These are phyloP conservation scores for Diplazon laetatorius DNA, from an alignment of 2,888 invertebrate species.

Conservation along the genomic window DNA sequence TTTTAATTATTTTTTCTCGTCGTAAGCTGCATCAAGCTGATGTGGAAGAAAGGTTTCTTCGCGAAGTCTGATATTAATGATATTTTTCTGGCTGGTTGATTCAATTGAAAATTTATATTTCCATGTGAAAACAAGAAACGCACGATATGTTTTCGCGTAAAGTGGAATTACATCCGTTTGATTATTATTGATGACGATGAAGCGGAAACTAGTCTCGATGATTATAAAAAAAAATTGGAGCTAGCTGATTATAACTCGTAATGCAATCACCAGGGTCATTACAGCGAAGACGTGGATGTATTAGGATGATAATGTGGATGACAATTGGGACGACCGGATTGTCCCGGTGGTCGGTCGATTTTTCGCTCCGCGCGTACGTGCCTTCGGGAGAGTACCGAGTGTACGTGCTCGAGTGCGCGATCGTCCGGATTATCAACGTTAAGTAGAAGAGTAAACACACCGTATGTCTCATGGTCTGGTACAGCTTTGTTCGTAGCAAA, in stretches of 20 bases:
- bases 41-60: no score
- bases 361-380: slow-evolving; percentile 2
- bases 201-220: slow-evolving; percentile 17
- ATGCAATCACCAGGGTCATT: slow-evolving; percentile 36
- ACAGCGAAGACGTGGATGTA: slow-evolving; percentile 16
- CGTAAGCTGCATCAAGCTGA: no score
- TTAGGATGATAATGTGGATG: slow-evolving; percentile 49
- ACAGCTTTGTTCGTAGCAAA: not conserved
- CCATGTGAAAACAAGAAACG: not conserved
- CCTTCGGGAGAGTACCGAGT: slow-evolving; percentile 23
- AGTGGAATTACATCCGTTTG: slow-evolving; percentile 30
- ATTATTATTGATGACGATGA: slow-evolving; percentile 18
- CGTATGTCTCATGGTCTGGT: not conserved
- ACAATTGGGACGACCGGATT: slow-evolving; percentile 57
- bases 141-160: not conserved
- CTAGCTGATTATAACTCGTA: slow-evolving; percentile 42
- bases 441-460: slow-evolving; percentile 34
- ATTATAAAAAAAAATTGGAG: slow-evolving; percentile 52
- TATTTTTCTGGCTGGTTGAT: no score
- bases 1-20: no score
- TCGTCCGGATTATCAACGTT: slow-evolving; percentile 46
- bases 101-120: not conserved
- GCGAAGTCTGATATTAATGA: no score
- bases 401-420: slow-evolving; percentile 47
- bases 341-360: slow-evolving; percentile 39